Conservation (phyloP, 1,140 invertebrate species). For the Drosophila athabasca region DNA sequence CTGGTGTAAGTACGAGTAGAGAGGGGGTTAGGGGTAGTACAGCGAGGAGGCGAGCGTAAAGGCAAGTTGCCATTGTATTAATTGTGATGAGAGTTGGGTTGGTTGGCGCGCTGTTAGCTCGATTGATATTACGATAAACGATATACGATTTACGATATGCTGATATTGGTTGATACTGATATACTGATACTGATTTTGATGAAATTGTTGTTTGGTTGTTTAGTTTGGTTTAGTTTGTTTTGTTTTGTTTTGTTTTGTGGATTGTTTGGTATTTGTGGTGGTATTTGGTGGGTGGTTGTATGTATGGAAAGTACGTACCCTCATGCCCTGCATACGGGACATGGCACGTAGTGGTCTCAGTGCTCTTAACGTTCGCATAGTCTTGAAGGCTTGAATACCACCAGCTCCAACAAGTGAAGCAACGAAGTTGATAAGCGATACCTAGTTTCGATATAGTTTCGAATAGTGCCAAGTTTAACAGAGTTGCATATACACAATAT, state of each 20-base stretch:
- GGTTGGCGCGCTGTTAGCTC: slow-evolving; percentile 34
- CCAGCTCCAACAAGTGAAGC: slow-evolving; percentile 96
- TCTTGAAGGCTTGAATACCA: slow-evolving; percentile 99
- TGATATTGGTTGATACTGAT: slow-evolving; percentile 31
- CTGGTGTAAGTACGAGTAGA: slow-evolving; percentile 26
- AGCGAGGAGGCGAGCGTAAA: slow-evolving; percentile 12
- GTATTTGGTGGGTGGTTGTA: slow-evolving; percentile 41
- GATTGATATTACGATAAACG: slow-evolving; percentile 56
- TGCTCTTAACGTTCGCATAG: slow-evolving; percentile 97
- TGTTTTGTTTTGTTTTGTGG: slow-evolving; percentile 35
- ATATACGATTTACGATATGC: slow-evolving; percentile 53
- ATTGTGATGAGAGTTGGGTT: slow-evolving; percentile 18
- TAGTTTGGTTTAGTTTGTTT: background rate
- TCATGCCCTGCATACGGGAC: slow-evolving; percentile 99
- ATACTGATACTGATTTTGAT: slow-evolving; percentile 34
- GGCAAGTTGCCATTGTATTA: slow-evolving; percentile 17
- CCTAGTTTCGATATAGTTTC: slow-evolving; percentile 86
- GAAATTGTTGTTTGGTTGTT: slow-evolving; percentile 23
- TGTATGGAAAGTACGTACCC: slow-evolving; percentile 90
- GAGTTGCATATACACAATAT: slow-evolving; percentile 19
- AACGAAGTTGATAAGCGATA: slow-evolving; percentile 98
- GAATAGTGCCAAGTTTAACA: slow-evolving; percentile 82
- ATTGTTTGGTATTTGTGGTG: slow-evolving; percentile 33
- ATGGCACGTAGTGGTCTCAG: slow-evolving; percentile 97
- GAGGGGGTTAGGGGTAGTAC: background rate